Conservation (phyloP, 2,113 vertebrate species). For the Mastomys coucha region DNA sequence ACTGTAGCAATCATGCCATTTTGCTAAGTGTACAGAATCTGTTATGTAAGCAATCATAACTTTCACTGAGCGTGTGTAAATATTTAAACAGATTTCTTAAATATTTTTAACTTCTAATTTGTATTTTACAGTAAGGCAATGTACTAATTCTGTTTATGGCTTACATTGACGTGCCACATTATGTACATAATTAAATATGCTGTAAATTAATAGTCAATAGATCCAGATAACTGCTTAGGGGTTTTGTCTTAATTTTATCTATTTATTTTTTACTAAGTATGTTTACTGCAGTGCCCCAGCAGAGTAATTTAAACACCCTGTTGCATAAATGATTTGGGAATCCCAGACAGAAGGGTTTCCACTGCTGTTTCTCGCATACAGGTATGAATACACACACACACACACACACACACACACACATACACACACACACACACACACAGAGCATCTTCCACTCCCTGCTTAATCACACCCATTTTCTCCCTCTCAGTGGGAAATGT, state of each 20-base stretch:
- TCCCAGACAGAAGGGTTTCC: slow-evolving; percentile 80
- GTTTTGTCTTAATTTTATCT: slow-evolving; percentile 81
- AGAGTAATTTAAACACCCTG: slow-evolving; percentile 91
- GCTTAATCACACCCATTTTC: background rate
- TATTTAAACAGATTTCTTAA: slow-evolving; percentile 92
- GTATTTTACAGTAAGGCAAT: slow-evolving; percentile 92
- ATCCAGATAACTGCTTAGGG: slow-evolving; percentile 86
- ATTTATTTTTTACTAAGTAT: slow-evolving; percentile 84
- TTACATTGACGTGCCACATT: slow-evolving; percentile 88
- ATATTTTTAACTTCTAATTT: slow-evolving; percentile 95
- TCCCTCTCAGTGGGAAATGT: slow-evolving; percentile 48
- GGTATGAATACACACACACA: background rate
- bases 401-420: background rate
- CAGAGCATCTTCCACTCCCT: background rate
- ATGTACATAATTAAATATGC: slow-evolving; percentile 94
- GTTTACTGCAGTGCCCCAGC: slow-evolving; percentile 88
- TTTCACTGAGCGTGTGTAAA: slow-evolving; percentile 92
- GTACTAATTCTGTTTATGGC: slow-evolving; percentile 91
- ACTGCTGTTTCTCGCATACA: slow-evolving; percentile 17
- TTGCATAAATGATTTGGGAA: slow-evolving; percentile 87
- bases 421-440: background rate
- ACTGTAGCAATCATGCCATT: slow-evolving; percentile 87
- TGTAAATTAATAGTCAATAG: slow-evolving; percentile 90
- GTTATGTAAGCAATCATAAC: slow-evolving; percentile 87
- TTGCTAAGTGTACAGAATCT: slow-evolving; percentile 91